Conservation (phyloP, 2,797 vertebrate species). For the Hybognathus amarus region DNA sequence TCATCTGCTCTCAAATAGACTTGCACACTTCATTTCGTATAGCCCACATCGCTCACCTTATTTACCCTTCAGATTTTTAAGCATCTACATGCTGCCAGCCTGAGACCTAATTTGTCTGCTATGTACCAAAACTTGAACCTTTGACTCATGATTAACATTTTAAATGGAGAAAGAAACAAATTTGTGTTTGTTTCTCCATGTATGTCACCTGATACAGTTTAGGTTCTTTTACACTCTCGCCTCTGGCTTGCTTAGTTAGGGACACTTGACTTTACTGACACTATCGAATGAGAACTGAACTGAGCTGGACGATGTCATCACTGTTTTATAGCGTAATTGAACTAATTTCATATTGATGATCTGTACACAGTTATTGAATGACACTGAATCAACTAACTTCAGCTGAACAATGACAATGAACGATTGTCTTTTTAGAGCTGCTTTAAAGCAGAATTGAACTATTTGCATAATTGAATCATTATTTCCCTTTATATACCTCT, state of each 20-base stretch:
- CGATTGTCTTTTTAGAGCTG: neutral
- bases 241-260: neutral
- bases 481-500: too few species aligned
- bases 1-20: slow-evolving; percentile 56
- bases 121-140: neutral
- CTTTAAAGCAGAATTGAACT: too few species aligned
- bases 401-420: neutral
- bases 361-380: neutral
- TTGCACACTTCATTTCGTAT: slow-evolving; percentile 44
- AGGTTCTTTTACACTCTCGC: neutral
- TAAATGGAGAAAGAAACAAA: neutral
- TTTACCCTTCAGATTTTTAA: slow-evolving; percentile 29
- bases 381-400: neutral
- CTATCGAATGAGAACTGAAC: too few species aligned
- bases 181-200: neutral
- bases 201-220: neutral
- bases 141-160: neutral
- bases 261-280: too few species aligned
- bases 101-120: neutral
- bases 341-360: neutral
- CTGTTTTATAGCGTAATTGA: neutral
- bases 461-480: too few species aligned
- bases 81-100: neutral
- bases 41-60: slow-evolving; percentile 43
- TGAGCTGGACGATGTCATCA: too few species aligned